Base-by-base conservation (phyloP, 2,888 invertebrate genomes). In the Acrobasis consociella region DNA sequence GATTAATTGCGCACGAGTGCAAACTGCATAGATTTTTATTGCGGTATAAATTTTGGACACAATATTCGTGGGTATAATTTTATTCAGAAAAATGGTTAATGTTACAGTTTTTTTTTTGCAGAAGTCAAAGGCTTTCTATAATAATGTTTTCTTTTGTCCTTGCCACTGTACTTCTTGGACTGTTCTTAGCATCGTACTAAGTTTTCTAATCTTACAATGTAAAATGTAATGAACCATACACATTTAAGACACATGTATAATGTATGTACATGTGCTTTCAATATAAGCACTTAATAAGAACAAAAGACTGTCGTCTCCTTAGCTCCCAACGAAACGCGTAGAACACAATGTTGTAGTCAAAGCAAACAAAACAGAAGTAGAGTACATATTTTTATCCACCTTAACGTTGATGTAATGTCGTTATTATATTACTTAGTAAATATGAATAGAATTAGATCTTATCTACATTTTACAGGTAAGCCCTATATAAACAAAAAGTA, bases 271-370 rank as follows among this genome's bases (percentile, higher is more conserved):
- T 31, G 31, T 72, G 73, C 75, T 64, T 66, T 62, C 49, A 52
- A 64, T 63, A 62, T 62, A 68, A 75, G 77, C 81, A 82, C 83
- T 83, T 85, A 84, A 83, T 83, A 83, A 85, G 87, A 87, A 89
- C 85, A 84, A 88, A 89, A 87, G 83, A 80, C 80, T 86, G 85
- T 86, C 87, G 87, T 84, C 82, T 83, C 81, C 87, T 87, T 87
- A 87, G 83, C 79, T 82, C 79, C 80, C 80, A 83, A 82, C 78
- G 81, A 78, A 83, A 80, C 81, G 77, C 77, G 72, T 66, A 72
- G 69, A 68, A 69, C 65, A 65, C 37, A 58, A 49, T 58, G 65
- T 56, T 67, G 65, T 64, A 82, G 87, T 81, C 85, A 66, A 83
- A 49, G 73, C 17, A 63, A 61, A 60, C 1, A 52, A 9, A 15